Base-by-base conservation (phyloP, 2,113 vertebrate species). In the Piliocolobus tephrosceles region DNA sequence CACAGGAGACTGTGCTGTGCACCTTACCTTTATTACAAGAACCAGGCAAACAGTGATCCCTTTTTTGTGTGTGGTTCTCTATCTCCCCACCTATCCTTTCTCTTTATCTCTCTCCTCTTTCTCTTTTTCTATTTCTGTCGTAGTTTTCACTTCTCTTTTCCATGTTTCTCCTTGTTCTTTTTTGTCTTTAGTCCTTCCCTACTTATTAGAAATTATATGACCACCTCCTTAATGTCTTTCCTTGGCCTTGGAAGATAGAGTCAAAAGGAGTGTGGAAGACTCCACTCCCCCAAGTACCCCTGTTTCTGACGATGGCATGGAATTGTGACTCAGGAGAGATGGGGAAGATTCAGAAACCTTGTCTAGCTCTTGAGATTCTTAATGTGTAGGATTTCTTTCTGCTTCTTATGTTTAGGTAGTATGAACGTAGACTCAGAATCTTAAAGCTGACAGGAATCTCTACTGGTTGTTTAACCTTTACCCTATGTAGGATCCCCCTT, bases 21-120 rank as follows among this genome's bases (percentile, higher is more conserved):
- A 84, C 80, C 90, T 96, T 94, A 97, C 96, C 97, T 66, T 52
- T 98, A 94, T 98, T 98, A 98, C 94, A 86, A 43, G 96, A 98
- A 98, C 98, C 97, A 98, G 96, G 95, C 86, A 91, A 98, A 98
- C 98, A 98, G 90, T 92, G 95, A 96, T 92, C 97, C 97, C 97
- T 81, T 98, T 98, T 88, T 88, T 52, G 38, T 40, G 2, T 95
- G 4, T 0, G 13, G 86, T 98, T 98, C 96, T 96, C 79, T 94
- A 68, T 92, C 96, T 43, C 90, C 91, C 45, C 72, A 86, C 95
- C 96, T 94, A 95, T 45, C 89, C 64, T 95, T 94, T 93, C 84
- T 98, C 83, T 96, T 76, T 83, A 47, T 81, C 47, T 96, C 47
- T 96, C 55, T 90, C 82, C 0, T 0, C 50, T 92, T 88, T 76